A percentile compares a stretch with the other conserved stretches of the same genome.
Conservation (phyloP, 2,888 invertebrate species). For the Subacronicta megacephala region DNA sequence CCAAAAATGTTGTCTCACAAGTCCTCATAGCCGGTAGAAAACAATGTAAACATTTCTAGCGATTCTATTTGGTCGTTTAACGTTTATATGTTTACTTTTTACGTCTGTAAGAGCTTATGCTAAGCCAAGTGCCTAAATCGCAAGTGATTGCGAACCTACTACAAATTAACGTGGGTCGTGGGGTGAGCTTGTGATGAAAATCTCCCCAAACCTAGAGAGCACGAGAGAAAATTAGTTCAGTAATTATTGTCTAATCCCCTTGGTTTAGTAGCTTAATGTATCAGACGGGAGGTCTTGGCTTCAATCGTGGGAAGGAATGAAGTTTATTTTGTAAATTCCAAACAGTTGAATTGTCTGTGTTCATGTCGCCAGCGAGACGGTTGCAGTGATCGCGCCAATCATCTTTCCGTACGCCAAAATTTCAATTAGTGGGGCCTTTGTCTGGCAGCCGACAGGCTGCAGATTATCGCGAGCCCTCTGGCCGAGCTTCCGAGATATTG, state of each 20-base stretch:
- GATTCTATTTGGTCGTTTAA: constrained; percentile 40
- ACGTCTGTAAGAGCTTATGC: constrained; percentile 51
- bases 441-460: constrained; percentile 15
- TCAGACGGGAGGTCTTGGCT: constrained; percentile 44
- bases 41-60: constrained; percentile 11
- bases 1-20: not conserved
- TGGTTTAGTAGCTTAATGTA: constrained; percentile 58
- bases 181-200: constrained; percentile 54
- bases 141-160: constrained; percentile 58
- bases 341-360: constrained; percentile 23
- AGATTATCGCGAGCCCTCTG: constrained; percentile 19
- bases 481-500: constrained; percentile 23
- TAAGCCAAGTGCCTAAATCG: constrained; percentile 55
- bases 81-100: constrained; percentile 53
- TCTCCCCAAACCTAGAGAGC: constrained; percentile 55
- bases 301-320: constrained; percentile 47
- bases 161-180: constrained; percentile 59
- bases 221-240: constrained; percentile 62
- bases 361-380: constrained; percentile 20
- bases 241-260: constrained; percentile 59
- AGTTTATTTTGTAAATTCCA: constrained; percentile 38
- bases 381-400: constrained; percentile 38
- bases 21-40: not conserved
- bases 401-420: constrained; percentile 37
- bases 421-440: constrained; percentile 39